These are phyloP conservation scores for Enteromius trimaculatus DNA, from an alignment of 2,797 vertebrate species.

Conservation along the genomic window DNA sequence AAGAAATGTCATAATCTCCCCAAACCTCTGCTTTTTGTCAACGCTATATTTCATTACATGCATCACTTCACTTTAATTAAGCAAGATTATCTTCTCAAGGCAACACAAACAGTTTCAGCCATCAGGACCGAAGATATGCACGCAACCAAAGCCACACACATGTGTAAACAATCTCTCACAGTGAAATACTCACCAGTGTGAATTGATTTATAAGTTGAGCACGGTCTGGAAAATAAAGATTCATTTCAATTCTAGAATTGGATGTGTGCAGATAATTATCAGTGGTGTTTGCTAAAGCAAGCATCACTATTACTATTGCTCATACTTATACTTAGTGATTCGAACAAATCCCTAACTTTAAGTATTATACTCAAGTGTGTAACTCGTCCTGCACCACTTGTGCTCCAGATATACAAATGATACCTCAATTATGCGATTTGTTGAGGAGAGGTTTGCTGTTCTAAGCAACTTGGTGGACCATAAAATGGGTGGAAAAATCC, in stretches of 20 bases:
- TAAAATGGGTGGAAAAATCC: background rate
- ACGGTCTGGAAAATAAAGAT: slow-evolving; percentile 20
- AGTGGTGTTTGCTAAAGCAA: slow-evolving; percentile 20
- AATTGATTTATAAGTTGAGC: background rate
- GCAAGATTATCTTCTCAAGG: slow-evolving; percentile 58
- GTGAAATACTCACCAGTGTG: slow-evolving; percentile 2
- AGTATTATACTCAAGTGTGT: background rate
- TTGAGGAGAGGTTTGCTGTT: background rate
- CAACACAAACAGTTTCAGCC: slow-evolving; percentile 39
- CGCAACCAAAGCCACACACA: slow-evolving; percentile 28
- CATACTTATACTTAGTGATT: background rate
- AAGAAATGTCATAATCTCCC: slow-evolving; percentile 48
- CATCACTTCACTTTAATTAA: slow-evolving; percentile 63
- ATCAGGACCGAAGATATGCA: slow-evolving; percentile 25
- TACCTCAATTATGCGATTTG: slow-evolving; percentile 27
- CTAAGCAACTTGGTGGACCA: background rate
- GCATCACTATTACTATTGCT: background rate
- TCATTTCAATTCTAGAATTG: background rate
- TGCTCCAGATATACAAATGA: slow-evolving; percentile 16
- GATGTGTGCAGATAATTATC: slow-evolving; percentile 2
- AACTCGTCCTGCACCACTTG: background rate
- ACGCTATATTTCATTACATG: slow-evolving; percentile 61
- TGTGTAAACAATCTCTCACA: background rate
- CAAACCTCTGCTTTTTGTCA: slow-evolving; percentile 46
- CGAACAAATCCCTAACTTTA: slow-evolving; percentile 7